Conservation (phyloP, 2,113 vertebrate genomes). For the Coptodon bakossiorum region DNA sequence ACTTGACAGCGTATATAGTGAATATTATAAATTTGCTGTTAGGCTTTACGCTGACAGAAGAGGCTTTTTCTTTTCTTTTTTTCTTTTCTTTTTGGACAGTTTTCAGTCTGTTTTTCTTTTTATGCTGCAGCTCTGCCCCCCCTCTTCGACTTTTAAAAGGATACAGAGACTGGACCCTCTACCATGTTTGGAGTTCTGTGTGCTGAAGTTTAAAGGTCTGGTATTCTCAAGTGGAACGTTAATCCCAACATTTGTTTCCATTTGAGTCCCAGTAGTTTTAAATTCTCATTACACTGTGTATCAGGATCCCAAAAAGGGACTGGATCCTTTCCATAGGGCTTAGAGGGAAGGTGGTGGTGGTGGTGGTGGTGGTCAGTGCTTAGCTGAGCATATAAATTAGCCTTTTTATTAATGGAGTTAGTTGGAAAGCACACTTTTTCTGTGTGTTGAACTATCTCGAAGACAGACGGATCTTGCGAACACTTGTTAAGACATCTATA, state of each 20-base stretch:
- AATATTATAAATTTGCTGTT: background rate
- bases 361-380: background rate
- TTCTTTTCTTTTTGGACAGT: rapidly evolving
- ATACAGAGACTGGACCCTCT: background rate
- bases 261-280: background rate
- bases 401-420: background rate
- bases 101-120: background rate
- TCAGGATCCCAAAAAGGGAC: background rate
- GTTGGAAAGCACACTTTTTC: background rate
- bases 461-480: background rate
- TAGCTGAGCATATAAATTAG: background rate
- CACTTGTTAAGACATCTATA: background rate
- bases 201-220: background rate
- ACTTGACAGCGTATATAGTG: background rate
- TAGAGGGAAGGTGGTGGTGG: background rate
- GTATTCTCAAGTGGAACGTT: background rate
- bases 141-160: background rate
- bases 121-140: background rate
- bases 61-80: background rate
- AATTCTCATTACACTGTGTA: background rate
- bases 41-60: background rate
- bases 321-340: background rate
- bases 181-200: conserved; percentile 8
- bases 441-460: background rate
- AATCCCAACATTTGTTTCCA: background rate